Percentiles rank a stretch among this genome's conserved stretches.
phyloP scores from a whole-genome alignment of 2,888 invertebrate species.

The Kuschelorhynchus macadamiae region DNA sequence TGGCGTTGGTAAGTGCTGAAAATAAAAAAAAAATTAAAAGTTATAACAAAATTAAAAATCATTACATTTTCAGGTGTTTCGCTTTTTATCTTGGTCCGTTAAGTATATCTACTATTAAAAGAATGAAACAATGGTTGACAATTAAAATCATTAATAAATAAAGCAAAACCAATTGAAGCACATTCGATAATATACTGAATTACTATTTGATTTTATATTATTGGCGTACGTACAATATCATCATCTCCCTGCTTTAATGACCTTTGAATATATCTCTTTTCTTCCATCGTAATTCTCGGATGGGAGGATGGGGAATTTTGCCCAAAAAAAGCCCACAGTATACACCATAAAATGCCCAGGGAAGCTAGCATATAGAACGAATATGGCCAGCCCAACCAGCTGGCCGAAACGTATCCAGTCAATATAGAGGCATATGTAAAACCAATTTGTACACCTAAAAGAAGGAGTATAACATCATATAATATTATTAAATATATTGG shows the following conservation, averaged over 20 bases:
- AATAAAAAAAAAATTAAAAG: not conserved
- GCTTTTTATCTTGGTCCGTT: too few relatives aligned
- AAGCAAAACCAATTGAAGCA: too few relatives aligned
- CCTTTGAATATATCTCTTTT: slow-evolving; percentile 73
- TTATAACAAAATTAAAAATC: not conserved
- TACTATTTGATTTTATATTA: too few relatives aligned
- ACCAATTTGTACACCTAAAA: not conserved
- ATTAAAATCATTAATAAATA: too few relatives aligned
- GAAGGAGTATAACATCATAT: too few relatives aligned
- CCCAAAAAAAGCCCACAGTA: slow-evolving; percentile 74
- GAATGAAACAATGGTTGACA: too few relatives aligned
- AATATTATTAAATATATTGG: too few relatives aligned
- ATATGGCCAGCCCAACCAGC: slow-evolving; percentile 79
- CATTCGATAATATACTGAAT: too few relatives aligned
- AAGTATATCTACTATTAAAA: too few relatives aligned
- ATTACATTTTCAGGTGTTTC: too few relatives aligned
- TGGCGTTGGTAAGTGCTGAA: slow-evolving; percentile 31
- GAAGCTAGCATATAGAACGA: slow-evolving; percentile 81
- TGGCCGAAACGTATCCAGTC: slow-evolving; percentile 78
- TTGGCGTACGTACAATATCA: too few relatives aligned
- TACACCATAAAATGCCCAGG: slow-evolving; percentile 74
- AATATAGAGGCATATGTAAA: slow-evolving; percentile 65
- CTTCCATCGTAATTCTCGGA: slow-evolving; percentile 74
- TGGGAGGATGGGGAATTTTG: slow-evolving; percentile 75
- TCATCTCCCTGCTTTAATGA: slow-evolving; percentile 40